Evolutionary conservation across 2,888 invertebrate genomes (phyloP), one percentile per base, ranked within the genome.

Genomic region (Epistrophe grossulariae): DNA sequence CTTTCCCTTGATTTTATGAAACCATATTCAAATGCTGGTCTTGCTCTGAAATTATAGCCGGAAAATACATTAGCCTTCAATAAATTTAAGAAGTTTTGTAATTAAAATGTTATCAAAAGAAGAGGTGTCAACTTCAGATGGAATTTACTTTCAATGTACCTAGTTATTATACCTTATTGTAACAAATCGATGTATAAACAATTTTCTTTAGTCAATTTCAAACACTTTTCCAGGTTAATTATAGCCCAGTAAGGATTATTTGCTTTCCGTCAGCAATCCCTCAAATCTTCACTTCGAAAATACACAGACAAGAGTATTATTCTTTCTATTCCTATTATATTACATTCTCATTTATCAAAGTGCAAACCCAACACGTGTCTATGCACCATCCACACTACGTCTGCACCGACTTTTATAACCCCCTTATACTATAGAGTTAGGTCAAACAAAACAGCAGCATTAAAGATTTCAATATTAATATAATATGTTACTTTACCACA

Each of bases 261-360:
- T 60, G 13, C 28, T 50, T 45, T 40, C 17, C 50, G 13, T 45
- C 64, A 64, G 17, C 57, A 79, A 59, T 57, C 71, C 74, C 62
- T 45, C 31, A 40, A 38, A 38, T 3, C 19, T 15, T 66, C 64
- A 40, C 31, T 11, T 31, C 28, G 8, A 1, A 40, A 64, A 64
- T 59, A 66, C 72, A 45, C 68, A 50, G 38, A 78, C 24, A 24
- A 24, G 24, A 62, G 68, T 24, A 52, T 31, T 68, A 59, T 43
- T 52, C 66, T 60, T 74, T 78, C 78, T 24, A 59, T 35, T 78
- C 77, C 43, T 57, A 87, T 83, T 76, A 79, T 40, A 70, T 79
- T 76, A 83, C 55, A 64, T 76, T 74, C 74, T 76, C 76, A 83
- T 87, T 87, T 74, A 83, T 87, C 76, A 79, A 83, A 73, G 59